Percentiles rank a stretch among this genome's conserved stretches.
These are phyloP conservation scores for Xestia c-nigrum DNA, from an alignment of 2,888 invertebrate species.

Conservation along the genomic window DNA sequence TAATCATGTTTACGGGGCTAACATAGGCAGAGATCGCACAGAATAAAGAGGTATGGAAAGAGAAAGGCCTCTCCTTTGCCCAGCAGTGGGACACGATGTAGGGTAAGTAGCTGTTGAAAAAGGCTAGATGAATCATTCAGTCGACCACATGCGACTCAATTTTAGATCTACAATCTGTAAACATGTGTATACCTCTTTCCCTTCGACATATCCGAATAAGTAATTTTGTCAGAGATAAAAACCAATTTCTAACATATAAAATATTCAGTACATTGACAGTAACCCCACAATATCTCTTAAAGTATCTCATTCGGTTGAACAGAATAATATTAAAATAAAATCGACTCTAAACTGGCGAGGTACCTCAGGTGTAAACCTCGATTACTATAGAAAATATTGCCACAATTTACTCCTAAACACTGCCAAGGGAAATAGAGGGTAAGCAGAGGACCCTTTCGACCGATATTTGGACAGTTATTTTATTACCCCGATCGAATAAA, in stretches of 20 bases:
- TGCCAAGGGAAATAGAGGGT: slow-evolving; percentile 69
- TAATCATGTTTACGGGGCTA: too few relatives aligned
- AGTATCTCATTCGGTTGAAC: slow-evolving; percentile 46
- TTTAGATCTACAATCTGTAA: neutral
- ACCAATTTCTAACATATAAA: neutral
- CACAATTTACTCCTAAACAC: slow-evolving; percentile 73
- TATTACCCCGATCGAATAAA: slow-evolving; percentile 48
- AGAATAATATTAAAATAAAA: slow-evolving; percentile 59
- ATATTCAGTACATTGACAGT: slow-evolving; percentile 15
- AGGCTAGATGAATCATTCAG: neutral
- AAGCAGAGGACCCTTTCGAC: slow-evolving; percentile 48
- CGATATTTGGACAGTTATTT: slow-evolving; percentile 69
- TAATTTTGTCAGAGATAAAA: neutral
- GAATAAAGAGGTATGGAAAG: too few relatives aligned
- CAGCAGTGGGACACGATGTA: too few relatives aligned
- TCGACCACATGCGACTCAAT: neutral
- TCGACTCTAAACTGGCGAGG: slow-evolving; percentile 35
- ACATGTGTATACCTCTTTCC: neutral
- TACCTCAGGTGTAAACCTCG: slow-evolving; percentile 73
- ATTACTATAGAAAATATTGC: slow-evolving; percentile 74
- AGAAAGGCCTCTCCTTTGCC: too few relatives aligned
- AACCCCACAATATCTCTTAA: slow-evolving; percentile 33
- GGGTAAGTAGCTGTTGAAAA: too few relatives aligned
- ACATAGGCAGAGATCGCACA: too few relatives aligned
- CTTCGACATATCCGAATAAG: neutral